Conservation (phyloP, 2,888 invertebrate species). For the Temnothorax rugatulus region DNA sequence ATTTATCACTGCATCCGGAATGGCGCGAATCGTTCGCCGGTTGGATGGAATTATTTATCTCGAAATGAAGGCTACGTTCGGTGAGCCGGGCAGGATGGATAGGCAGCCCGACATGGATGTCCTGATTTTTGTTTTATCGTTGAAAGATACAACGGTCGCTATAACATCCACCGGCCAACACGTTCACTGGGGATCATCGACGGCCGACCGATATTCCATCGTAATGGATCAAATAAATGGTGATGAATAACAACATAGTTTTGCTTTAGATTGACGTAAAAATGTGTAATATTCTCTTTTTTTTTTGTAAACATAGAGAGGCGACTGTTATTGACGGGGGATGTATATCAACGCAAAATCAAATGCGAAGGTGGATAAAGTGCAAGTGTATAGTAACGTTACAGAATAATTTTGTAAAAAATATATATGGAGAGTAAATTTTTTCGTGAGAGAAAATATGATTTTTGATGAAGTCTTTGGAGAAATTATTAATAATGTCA, state of each 20-base stretch:
- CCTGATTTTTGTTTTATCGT: constrained; percentile 52
- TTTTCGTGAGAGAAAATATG: background rate
- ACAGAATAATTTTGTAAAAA: background rate
- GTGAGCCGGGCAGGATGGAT: constrained; percentile 35
- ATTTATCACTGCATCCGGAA: constrained; percentile 46
- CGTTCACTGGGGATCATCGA: constrained; percentile 39
- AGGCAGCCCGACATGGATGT: constrained; percentile 32
- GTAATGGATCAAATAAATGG: constrained; percentile 52
- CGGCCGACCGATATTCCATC: constrained; percentile 43
- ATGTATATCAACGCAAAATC: constrained; percentile 31
- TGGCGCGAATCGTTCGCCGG: constrained; percentile 40
- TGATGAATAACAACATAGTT: constrained; percentile 39
- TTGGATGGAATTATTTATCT: constrained; percentile 55
- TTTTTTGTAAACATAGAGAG: constrained; percentile 12
- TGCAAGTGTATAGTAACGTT: background rate
- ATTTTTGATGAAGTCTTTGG: background rate
- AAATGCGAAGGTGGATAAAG: constrained; percentile 2
- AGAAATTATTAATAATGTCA: background rate
- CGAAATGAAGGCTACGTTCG: constrained; percentile 35
- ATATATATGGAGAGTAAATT: background rate
- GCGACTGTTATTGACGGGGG: constrained; percentile 42
- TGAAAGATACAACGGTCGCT: constrained; percentile 48
- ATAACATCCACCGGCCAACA: background rate
- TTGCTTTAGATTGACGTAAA: constrained; percentile 44
- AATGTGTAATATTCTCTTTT: constrained; percentile 31